These are phyloP conservation scores for Falco biarmicus DNA, from an alignment of 2,797 vertebrate genomes.

Conservation along the genomic window DNA sequence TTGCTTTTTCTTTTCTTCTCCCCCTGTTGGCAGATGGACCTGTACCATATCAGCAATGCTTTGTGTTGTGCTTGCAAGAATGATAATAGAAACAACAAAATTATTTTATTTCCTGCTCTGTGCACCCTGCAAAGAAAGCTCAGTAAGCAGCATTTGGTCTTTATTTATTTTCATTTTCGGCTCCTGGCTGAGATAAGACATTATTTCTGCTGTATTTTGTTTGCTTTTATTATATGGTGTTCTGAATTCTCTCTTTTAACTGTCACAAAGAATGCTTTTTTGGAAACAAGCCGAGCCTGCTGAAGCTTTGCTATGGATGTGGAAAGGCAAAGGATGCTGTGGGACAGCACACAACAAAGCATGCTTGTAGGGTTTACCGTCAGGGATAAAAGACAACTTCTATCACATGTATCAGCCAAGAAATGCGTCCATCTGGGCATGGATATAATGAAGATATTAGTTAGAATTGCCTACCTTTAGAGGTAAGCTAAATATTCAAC, in stretches of 20 bases:
- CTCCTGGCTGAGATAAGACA: neutral
- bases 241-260: slow-evolving; percentile 23
- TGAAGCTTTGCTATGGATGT: neutral
- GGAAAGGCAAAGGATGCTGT: neutral
- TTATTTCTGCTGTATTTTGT: neutral
- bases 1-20: slow-evolving; percentile 58
- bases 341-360: neutral
- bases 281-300: neutral
- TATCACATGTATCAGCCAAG: neutral
- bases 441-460: neutral
- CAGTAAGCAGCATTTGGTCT: slow-evolving; percentile 3
- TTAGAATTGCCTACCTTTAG: neutral
- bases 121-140: neutral
- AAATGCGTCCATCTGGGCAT: neutral
- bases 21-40: slow-evolving; percentile 30
- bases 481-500: neutral
- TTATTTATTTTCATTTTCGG: neutral
- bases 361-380: neutral
- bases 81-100: slow-evolving; percentile 12
- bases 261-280: neutral
- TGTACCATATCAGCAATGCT: neutral
- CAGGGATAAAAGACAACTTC: neutral
- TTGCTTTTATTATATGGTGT: slow-evolving; percentile 13
- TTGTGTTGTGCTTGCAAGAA: slow-evolving; percentile 24
- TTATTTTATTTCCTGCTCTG: slow-evolving; percentile 29